Evolutionary conservation across 2,888 invertebrate species (phyloP), one percentile per base, ranked within the genome.

Genomic region (Halictus quadricinctus): DNA sequence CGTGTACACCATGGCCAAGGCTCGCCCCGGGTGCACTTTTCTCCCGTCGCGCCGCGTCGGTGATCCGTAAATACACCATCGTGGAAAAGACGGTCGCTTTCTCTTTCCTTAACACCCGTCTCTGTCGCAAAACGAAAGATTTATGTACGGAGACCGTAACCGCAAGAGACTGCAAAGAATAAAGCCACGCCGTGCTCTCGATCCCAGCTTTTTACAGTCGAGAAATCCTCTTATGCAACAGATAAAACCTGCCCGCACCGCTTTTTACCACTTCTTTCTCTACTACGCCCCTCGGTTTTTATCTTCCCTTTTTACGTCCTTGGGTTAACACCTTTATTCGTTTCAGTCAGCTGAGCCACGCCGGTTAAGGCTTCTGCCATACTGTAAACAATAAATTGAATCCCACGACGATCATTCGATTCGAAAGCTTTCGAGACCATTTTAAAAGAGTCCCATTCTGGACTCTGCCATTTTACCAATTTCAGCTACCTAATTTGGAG

Each of bases 171-270:
- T 83, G 79, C 80, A 80, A 80, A 81, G 86, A 89, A 87, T 88
- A 89, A 88, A 87, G 82, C 82, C 79, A 84, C 83, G 76, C 48
- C 79, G 76, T 83, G 87, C 89, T 87, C 87, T 87, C 83, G 88
- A 88, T 87, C 74, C 87, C 85, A 76, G 84, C 87, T 82, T 88
- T 88, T 85, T 88, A 84, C 87, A 88, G 77, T 64, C 80, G 80
- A 84, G 86, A 84, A 89, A 88, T 88, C 89, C 89, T 84, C 89
- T 88, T 88, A 88, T 78, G 85, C 78, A 76, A 73, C 72, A 78
- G 80, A 88, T 87, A 80, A 88, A 88, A 80, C 81, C 73, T 73
- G 70, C 66, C 70, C 60, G 50, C 46, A 8, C 76, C 58, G 36
- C 21, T 81, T 80, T 85, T 84, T 76, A 81, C 76, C 75, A 73